A percentile compares a stretch with the other conserved stretches of the same genome.
Evolutionary conservation across 1,140 invertebrate genomes (phyloP).

Genomic region (Aporrectodea caliginosa): DNA sequence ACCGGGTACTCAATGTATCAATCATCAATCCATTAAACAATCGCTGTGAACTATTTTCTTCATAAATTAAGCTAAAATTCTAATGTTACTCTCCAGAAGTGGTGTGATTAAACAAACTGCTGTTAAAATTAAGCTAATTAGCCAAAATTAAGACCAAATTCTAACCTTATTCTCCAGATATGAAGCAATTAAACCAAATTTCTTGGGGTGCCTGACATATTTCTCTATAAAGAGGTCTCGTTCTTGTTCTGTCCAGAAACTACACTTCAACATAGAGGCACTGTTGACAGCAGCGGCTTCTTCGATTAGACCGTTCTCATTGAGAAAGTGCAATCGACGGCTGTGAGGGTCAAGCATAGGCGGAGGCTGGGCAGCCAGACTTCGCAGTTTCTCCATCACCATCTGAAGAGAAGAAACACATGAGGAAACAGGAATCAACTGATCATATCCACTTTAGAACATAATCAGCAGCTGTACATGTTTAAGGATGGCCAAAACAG

Average conservation of each 20-base stretch:
- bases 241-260: constrained; percentile 78
- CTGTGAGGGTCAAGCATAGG: not conserved
- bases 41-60: too few species aligned
- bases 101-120: too few species aligned
- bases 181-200: constrained; percentile 87
- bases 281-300: not conserved
- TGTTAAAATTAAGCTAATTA: too few species aligned
- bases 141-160: too few species aligned
- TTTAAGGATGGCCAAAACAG: too few species aligned
- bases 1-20: too few species aligned
- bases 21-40: too few species aligned
- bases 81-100: too few species aligned
- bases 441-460: too few species aligned
- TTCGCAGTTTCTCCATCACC: not conserved
- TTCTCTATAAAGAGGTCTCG: constrained; percentile 76
- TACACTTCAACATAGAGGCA: not conserved
- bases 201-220: constrained; percentile 96
- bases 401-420: not conserved
- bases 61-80: too few species aligned
- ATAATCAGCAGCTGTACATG: too few species aligned
- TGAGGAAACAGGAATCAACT: too few species aligned
- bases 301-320: not conserved
- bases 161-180: constrained; percentile 78
- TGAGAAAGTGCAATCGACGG: not conserved
- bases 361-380: not conserved